Conservation (phyloP, 35 echinoderm and acorn worm species). For the Hemicentrotus pulcherrimus region DNA sequence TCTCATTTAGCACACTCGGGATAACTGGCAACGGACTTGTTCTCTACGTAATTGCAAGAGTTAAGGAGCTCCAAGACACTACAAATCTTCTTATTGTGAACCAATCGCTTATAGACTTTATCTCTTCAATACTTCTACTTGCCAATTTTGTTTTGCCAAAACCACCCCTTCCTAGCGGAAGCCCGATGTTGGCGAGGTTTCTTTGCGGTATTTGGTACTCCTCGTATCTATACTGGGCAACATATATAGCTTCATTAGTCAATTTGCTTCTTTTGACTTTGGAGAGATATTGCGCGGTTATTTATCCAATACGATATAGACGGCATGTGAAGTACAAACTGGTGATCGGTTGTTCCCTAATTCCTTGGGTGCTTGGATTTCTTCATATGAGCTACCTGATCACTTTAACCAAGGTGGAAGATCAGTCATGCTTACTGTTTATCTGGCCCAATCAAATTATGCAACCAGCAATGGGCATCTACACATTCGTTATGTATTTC, state of each 20-base stretch:
- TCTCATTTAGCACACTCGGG: constrained; percentile 35
- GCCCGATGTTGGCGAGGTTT: constrained; percentile 34
- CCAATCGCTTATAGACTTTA: constrained; percentile 75
- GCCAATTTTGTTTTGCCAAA: constrained; percentile 33
- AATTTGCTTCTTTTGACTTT: constrained; percentile 68
- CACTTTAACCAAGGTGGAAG: background rate
- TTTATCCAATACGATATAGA: constrained; percentile 62
- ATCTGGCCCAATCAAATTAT: background rate
- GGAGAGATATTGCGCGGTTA: constrained; percentile 75
- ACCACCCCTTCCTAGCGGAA: background rate
- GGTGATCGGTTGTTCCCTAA: constrained; percentile 7
- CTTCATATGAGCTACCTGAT: constrained; percentile 22
- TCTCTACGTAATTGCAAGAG: constrained; percentile 23
- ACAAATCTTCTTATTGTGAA: constrained; percentile 79
- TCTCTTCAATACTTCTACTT: constrained; percentile 61
- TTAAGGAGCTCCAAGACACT: background rate
- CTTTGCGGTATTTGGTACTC: constrained; percentile 73
- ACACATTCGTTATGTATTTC: background rate
- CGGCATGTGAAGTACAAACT: background rate
- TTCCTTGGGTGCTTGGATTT: constrained; percentile 57
- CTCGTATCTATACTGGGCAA: constrained; percentile 70
- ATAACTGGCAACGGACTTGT: constrained; percentile 58
- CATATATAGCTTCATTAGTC: constrained; percentile 47
- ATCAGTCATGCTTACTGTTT: background rate
- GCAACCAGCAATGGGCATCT: constrained; percentile 22